These are phyloP conservation scores for Sinocyclocheilus anophthalmus DNA, from an alignment of 2,113 vertebrate genomes.

Conservation along the genomic window DNA sequence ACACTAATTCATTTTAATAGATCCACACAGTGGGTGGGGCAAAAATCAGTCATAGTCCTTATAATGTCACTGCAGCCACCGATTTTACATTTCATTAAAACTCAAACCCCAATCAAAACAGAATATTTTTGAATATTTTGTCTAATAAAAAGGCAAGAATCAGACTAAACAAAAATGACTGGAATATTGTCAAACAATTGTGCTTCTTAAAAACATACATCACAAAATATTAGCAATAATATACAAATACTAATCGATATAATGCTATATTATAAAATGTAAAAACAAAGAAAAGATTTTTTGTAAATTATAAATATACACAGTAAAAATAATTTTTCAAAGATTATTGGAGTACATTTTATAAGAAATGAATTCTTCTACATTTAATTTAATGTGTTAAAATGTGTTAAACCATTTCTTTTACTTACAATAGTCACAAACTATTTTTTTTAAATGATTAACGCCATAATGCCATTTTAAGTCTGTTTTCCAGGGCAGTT, in stretches of 20 bases:
- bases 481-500: background rate
- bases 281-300: background rate
- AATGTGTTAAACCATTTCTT: no score
- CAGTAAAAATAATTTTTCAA: background rate
- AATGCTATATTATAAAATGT: background rate
- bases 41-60: constrained; percentile 28
- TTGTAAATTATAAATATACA: background rate
- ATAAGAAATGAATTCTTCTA: background rate
- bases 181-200: background rate
- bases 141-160: constrained; percentile 7
- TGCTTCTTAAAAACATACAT: background rate
- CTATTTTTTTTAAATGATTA: background rate
- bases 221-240: background rate
- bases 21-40: constrained; percentile 58
- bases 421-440: no score
- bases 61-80: constrained; percentile 45
- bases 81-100: constrained; percentile 34
- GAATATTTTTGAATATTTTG: constrained; percentile 41
- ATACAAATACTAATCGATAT: background rate
- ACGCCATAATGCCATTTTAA: background rate
- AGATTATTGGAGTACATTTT: background rate
- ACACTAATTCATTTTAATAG: constrained; percentile 79
- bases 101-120: constrained; percentile 18
- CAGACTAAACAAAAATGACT: constrained; percentile 35
- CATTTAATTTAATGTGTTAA: no score